Percentiles rank a stretch among this genome's conserved stretches.
Conservation (phyloP, 2,888 invertebrate genomes). For the Synanthedon myopaeformis region DNA sequence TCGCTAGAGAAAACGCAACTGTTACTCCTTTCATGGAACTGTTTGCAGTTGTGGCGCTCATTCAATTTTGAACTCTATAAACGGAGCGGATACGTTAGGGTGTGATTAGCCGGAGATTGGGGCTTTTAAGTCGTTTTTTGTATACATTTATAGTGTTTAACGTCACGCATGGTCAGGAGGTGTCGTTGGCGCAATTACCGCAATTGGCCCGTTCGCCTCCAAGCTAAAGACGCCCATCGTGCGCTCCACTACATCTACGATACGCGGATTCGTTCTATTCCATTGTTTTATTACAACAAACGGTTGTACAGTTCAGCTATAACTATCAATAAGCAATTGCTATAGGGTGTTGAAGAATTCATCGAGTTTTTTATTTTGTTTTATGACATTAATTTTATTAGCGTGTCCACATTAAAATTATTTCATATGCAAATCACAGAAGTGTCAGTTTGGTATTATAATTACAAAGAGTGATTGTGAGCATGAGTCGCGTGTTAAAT, state of each 20-base stretch:
- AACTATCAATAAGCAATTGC: too few species aligned
- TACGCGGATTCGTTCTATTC: not conserved
- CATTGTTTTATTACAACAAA: not conserved
- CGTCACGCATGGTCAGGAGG: conserved; percentile 61
- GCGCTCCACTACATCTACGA: conserved; percentile 24
- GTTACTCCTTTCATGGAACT: conserved; percentile 18
- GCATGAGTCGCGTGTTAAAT: too few species aligned
- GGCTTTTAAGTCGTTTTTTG: conserved; percentile 32
- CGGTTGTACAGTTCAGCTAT: too few species aligned
- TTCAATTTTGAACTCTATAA: conserved; percentile 29
- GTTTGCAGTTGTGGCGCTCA: conserved; percentile 18
- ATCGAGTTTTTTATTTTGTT: too few species aligned
- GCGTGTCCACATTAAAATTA: too few species aligned
- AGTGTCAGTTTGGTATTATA: too few species aligned
- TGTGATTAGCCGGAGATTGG: conserved; percentile 1
- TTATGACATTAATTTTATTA: too few species aligned
- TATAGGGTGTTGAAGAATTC: too few species aligned
- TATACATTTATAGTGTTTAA: conserved; percentile 31
- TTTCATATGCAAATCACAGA: too few species aligned
- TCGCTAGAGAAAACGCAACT: conserved; percentile 35
- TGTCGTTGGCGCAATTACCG: conserved; percentile 64
- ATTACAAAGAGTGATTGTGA: too few species aligned
- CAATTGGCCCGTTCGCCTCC: conserved; percentile 65
- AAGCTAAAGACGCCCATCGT: conserved; percentile 59
- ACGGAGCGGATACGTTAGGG: too few species aligned